These are phyloP conservation scores for Scolopax bukidnonensis DNA, from an alignment of 2,797 vertebrate species.

Conservation along the genomic window DNA sequence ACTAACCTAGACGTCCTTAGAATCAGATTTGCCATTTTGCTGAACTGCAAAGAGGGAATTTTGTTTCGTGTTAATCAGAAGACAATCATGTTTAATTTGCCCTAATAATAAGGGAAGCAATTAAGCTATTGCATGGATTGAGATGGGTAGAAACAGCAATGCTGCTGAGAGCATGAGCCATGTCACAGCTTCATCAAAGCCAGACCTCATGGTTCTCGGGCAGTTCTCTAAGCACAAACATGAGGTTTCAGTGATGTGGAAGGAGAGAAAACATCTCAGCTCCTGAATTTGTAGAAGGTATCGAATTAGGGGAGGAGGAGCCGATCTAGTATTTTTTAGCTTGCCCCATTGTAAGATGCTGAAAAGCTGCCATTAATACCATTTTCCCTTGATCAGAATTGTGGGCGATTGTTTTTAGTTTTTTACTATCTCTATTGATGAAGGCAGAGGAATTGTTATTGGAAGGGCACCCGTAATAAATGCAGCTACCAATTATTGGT, in stretches of 20 bases:
- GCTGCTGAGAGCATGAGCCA: background rate
- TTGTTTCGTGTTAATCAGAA: background rate
- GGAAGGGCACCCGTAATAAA: background rate
- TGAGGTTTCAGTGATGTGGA: background rate
- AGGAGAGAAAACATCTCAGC: background rate
- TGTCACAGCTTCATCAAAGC: background rate
- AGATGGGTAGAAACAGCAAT: background rate
- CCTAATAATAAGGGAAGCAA: background rate
- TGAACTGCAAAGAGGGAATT: background rate
- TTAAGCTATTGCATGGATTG: background rate
- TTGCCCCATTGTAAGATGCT: background rate
- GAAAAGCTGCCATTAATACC: background rate
- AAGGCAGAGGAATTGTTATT: background rate
- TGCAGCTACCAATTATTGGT: background rate
- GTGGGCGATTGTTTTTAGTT: background rate
- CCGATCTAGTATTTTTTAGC: background rate
- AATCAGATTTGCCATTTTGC: background rate
- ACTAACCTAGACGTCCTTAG: background rate
- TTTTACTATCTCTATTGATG: background rate
- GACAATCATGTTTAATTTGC: background rate
- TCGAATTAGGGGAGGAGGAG: background rate
- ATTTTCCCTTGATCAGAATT: background rate
- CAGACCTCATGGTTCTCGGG: background rate
- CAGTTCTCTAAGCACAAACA: background rate
- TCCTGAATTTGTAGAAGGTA: background rate